These are phyloP conservation scores for Zygogramma bicolorata DNA, from an alignment of 2,888 invertebrate genomes.

Conservation along the genomic window DNA sequence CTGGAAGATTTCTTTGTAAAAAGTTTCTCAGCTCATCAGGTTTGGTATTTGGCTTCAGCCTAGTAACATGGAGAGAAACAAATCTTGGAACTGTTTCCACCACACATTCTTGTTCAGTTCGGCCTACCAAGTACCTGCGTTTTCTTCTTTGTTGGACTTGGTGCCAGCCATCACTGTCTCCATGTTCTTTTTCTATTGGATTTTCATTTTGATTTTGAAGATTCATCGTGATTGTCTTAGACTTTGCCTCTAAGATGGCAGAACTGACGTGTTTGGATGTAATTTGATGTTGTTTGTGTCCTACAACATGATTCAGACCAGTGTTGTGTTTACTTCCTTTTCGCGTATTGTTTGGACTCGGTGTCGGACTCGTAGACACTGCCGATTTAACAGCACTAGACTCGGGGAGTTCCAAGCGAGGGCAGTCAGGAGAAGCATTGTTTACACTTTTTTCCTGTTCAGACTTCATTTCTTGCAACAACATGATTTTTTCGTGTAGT, in stretches of 20 bases:
- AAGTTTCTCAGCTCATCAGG: constrained; percentile 2
- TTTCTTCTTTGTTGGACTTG: not conserved
- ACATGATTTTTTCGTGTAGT: not conserved
- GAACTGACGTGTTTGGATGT: not conserved
- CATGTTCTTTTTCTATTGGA: not conserved
- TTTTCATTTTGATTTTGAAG: not conserved
- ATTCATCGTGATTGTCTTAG: not conserved
- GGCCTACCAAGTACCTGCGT: not conserved
- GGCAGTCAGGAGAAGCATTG: not conserved
- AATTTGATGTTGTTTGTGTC: not conserved
- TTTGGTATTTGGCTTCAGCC: not conserved
- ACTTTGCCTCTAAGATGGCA: not conserved
- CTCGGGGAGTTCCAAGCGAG: not conserved
- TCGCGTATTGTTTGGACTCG: not conserved
- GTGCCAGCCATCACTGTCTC: not conserved
- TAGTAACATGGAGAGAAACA: not conserved
- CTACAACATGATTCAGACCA: not conserved
- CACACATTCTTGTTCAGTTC: not conserved
- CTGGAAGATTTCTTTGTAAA: constrained; percentile 17
- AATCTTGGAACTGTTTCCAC: not conserved
- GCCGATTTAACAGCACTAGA: not conserved
- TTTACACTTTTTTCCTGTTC: not conserved
- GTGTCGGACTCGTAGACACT: not conserved
- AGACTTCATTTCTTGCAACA: not conserved
- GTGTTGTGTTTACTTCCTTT: not conserved